phyloP scores from a whole-genome alignment of 2,797 vertebrate species.

The Channallabes apus region DNA sequence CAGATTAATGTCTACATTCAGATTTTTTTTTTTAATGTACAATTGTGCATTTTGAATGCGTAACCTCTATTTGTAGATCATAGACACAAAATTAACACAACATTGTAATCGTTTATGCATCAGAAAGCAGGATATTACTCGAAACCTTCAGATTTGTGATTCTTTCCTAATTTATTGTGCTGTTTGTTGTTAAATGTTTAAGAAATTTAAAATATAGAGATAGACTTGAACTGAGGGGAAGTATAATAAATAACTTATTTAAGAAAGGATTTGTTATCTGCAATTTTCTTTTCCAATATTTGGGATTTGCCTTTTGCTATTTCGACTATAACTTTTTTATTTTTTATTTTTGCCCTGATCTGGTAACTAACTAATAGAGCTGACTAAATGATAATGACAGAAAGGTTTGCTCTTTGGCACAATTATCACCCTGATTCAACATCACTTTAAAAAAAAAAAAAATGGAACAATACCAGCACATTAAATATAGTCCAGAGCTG shows the following conservation, averaged over 20 bases:
- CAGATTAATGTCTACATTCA: neutral
- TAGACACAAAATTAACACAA: neutral
- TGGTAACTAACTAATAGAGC: neutral
- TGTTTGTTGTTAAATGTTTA: conserved; percentile 67
- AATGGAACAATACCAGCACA: conserved; percentile 16
- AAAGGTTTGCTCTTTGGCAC: conserved; percentile 13
- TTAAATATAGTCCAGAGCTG: neutral
- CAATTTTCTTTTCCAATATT: conserved; percentile 39
- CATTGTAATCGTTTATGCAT: neutral
- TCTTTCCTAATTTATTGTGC: conserved; percentile 77
- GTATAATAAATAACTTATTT: conserved; percentile 59
- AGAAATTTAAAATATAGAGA: conserved; percentile 53
- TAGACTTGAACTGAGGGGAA: conserved; percentile 45
- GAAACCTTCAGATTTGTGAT: conserved; percentile 62
- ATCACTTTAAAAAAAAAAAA: neutral
- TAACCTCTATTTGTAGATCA: neutral
- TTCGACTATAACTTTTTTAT: neutral
- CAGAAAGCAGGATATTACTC: conserved; percentile 48
- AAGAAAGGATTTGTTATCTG: conserved; percentile 44
- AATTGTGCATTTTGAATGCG: neutral
- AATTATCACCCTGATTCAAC: neutral
- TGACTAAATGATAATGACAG: neutral
- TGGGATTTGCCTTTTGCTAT: conserved; percentile 54
- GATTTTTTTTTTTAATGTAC: neutral
- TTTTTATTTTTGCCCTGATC: neutral